Conservation (phyloP, 2,888 invertebrate genomes). For the Teleogryllus oceanicus region DNA sequence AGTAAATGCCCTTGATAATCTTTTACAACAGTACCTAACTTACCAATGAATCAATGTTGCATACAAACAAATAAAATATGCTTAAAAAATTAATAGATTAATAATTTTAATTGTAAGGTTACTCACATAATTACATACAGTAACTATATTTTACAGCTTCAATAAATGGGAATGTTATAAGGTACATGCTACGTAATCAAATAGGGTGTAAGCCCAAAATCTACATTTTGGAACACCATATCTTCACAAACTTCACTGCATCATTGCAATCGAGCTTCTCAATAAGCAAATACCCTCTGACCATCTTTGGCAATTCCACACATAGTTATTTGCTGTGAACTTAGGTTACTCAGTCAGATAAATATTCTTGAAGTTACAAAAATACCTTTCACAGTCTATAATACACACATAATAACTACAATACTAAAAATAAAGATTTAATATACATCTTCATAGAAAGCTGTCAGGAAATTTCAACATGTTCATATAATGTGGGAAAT, state of each 20-base stretch:
- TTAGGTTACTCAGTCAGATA: conserved; percentile 7
- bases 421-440: neutral
- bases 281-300: neutral
- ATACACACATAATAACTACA: neutral
- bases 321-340: neutral
- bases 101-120: neutral
- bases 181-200: neutral
- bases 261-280: neutral
- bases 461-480: conserved; percentile 10
- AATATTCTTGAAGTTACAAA: neutral
- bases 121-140: neutral
- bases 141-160: neutral
- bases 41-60: too few relatives aligned
- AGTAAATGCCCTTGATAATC: too few relatives aligned
- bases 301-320: conserved; percentile 12
- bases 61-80: too few relatives aligned
- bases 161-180: conserved; percentile 18
- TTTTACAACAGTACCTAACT: too few relatives aligned
- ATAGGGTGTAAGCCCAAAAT: neutral
- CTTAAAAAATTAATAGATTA: neutral
- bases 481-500: neutral
- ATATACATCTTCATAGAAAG: neutral
- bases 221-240: neutral
- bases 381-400: conserved; percentile 7
- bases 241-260: neutral